phyloP scores from a whole-genome alignment of 2,888 invertebrate genomes.

The Biston betularia region DNA sequence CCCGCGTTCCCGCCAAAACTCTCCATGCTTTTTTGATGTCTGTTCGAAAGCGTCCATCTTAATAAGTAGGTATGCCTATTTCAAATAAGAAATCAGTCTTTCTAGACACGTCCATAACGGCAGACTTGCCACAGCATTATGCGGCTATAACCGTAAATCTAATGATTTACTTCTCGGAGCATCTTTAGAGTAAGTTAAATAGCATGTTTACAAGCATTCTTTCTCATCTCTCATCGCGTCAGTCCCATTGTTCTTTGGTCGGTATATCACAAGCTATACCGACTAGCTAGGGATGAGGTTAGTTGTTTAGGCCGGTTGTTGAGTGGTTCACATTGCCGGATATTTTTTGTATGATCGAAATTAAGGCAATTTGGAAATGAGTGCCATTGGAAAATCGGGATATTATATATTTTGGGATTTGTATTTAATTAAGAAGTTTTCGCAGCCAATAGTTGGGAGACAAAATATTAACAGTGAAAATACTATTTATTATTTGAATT shows the following conservation, averaged over 20 bases:
- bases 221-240: conserved; percentile 21
- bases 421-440: too few species aligned
- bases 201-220: conserved; percentile 30
- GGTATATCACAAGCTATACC: conserved; percentile 11
- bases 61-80: too few species aligned
- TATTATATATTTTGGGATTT: too few species aligned
- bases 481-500: too few species aligned
- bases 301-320: conserved; percentile 6
- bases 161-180: conserved; percentile 17
- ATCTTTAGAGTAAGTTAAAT: conserved; percentile 19
- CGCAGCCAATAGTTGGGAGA: too few species aligned
- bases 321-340: not conserved
- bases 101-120: not conserved
- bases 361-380: too few species aligned
- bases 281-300: not conserved
- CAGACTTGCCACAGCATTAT: not conserved
- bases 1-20: too few species aligned
- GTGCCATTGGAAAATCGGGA: too few species aligned
- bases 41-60: too few species aligned
- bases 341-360: not conserved
- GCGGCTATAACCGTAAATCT: conserved; percentile 7
- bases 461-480: too few species aligned
- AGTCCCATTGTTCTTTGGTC: conserved; percentile 22
- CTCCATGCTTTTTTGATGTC: too few species aligned
- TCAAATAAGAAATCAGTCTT: not conserved